These are phyloP conservation scores for Coregonus suidteri DNA, from an alignment of 2,797 vertebrate species.

Conservation along the genomic window DNA sequence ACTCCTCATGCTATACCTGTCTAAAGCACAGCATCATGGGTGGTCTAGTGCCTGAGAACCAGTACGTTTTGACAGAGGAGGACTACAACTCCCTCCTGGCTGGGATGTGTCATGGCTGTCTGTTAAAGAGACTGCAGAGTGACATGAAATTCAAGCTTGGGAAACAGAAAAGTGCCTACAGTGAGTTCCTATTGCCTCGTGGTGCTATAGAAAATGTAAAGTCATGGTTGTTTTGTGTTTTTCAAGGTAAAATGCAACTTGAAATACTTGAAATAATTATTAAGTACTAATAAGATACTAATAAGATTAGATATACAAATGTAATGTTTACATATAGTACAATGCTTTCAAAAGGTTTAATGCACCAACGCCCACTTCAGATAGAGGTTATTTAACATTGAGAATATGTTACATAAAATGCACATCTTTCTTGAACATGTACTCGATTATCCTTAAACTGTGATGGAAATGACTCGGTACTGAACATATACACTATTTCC, in stretches of 20 bases:
- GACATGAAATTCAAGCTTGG: conserved; percentile 74
- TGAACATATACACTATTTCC: background rate
- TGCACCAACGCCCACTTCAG: no score
- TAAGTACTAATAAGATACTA: background rate
- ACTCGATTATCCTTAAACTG: background rate
- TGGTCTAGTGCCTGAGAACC: conserved; percentile 40
- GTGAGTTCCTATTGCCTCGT: conserved; percentile 71
- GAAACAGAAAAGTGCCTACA: conserved; percentile 64
- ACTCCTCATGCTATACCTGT: conserved; percentile 59
- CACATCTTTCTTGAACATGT: background rate
- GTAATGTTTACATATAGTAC: background rate
- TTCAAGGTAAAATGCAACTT: background rate
- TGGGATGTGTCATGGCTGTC: conserved; percentile 84
- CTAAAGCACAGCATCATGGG: conserved; percentile 30
- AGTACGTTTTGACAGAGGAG: conserved; percentile 70
- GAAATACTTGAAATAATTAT: background rate
- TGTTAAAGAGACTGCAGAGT: conserved; percentile 78
- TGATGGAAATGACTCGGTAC: background rate
- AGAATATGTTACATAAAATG: background rate
- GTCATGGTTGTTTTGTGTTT: background rate
- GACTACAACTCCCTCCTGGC: conserved; percentile 84
- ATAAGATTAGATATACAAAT: background rate
- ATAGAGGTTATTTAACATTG: no score
- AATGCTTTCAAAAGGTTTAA: background rate
- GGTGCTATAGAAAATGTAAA: background rate